Evolutionary conservation across 2,888 invertebrate species (phyloP), one percentile per base, ranked within the genome.

Genomic region (Drosophila sordidula): DNA sequence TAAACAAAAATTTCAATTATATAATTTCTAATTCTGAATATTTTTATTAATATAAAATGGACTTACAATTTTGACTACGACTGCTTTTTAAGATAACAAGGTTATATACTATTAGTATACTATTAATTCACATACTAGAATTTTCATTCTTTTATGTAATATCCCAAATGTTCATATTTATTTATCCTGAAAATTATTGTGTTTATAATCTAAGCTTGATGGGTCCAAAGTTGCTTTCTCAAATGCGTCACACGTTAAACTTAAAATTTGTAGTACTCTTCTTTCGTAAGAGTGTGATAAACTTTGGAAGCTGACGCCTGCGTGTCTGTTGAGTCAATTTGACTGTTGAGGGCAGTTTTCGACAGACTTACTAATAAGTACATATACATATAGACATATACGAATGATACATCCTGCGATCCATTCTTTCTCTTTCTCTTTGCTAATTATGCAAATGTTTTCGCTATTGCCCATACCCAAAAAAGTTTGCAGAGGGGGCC

Each of bases 381-480:
- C 16, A 6, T 52, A 22, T 51, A 59, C 8, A 29, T 8, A 29
- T 3, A 29, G 29, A 63, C 55, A 62, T 18, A 55, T 47, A 41
- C 18, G 16, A 36, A 39, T 6, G 14, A 11, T 29, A 41, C 74
- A 78, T 78, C 73, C 75, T 74, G 68, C 45, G 38, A 41, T 25
- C 56, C 38, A n/a, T 42, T 25, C 22, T 8, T 12, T 26, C 39
- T 57, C 32, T 44, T 47, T 39, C 44, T 42, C 22, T 32, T 16
- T 46, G 50, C 22, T 70, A 68, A 77, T 73, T 87, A 89, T 82
- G 80, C 80, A 83, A 70, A 86, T 83, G 44, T 38, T 41, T 44
- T 29, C 44, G 47, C 54, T 55, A 57, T 66, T 61, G 50, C 51
- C 64, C 32, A 71, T 80, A 57, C 45, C 62, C 66, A 69, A 46